A percentile compares a stretch with the other conserved stretches of the same genome.
Evolutionary conservation across 2,888 invertebrate genomes (phyloP).

Genomic region (Ectemnius cavifrons): DNA sequence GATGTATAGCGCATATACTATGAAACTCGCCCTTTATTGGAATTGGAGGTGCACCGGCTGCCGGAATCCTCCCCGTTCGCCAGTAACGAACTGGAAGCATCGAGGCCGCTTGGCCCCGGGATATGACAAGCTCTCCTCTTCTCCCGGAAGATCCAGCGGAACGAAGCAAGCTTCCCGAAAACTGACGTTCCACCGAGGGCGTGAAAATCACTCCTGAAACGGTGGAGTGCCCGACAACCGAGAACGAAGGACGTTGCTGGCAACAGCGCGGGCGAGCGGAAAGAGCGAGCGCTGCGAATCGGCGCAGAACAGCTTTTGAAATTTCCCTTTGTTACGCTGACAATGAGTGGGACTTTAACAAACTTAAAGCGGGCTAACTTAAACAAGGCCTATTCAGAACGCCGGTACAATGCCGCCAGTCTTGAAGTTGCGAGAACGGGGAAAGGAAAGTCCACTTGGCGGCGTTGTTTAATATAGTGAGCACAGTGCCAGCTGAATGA

Average conservation of each 20-base stretch:
- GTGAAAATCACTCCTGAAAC: neutral
- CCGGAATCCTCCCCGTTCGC: constrained; percentile 25
- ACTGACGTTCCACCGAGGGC: neutral
- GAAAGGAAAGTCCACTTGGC: too few relatives aligned
- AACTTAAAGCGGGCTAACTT: constrained; percentile 6
- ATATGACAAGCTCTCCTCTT: constrained; percentile 5
- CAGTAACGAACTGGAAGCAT: constrained; percentile 30
- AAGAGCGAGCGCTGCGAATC: too few relatives aligned
- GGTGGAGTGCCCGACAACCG: too few relatives aligned
- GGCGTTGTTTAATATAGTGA: too few relatives aligned
- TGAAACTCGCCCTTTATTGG: neutral
- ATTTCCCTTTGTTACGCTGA: constrained; percentile 2
- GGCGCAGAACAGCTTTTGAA: neutral
- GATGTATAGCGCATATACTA: neutral
- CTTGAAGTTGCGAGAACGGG: too few relatives aligned
- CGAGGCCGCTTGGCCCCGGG: neutral
- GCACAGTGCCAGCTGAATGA: too few relatives aligned
- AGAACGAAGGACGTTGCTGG: too few relatives aligned
- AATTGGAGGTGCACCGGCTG: constrained; percentile 8
- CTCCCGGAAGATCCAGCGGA: too few relatives aligned
- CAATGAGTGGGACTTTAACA: constrained; percentile 2
- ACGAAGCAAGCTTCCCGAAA: too few relatives aligned
- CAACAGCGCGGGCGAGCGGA: too few relatives aligned
- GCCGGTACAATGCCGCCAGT: neutral
- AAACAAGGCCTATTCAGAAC: constrained; percentile 6